Base-by-base conservation (phyloP, 2,888 invertebrate species). In the Dryomyza anilis region DNA sequence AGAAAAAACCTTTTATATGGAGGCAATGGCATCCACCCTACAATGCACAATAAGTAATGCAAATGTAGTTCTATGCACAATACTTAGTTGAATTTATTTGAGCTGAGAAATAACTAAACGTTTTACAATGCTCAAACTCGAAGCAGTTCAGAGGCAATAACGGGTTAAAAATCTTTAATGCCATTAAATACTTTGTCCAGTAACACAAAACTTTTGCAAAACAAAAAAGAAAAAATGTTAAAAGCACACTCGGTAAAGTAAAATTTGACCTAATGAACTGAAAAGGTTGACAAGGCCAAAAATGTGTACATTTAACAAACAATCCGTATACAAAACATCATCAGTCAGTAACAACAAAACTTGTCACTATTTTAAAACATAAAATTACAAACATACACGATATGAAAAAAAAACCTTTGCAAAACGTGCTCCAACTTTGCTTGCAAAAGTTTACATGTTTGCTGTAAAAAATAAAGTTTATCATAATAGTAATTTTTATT, bases 291-390 rank as follows among this genome's bases (percentile, higher is more conserved):
- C 68, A 71, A 71, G 68, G 71, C 69, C 69, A 71, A 60, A n/a
- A 66, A 66, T 52, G 53, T 55, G 61, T 52, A 27, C 29, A 27
- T 29, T 6, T 25, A 29, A 43, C 53, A 25, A 43, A 46, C 66
- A 76, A 76, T 76, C 74, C 72, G 76, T 71, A 73, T 72, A 73
- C 74, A 64, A 72, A 70, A 69, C 66, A 68, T 63, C 57, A 57
- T 23, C 52, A 57, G 46, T 19, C 33, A 36, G 59, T 70, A 66
- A 65, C n/a, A n/a, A n/a, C n/a, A n/a, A n/a, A n/a, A n/a, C n/a
- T n/a, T n/a, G n/a, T n/a, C n/a, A n/a, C n/a, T n/a, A n/a, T n/a
- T n/a, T n/a, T n/a, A n/a, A n/a, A n/a, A n/a, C n/a, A n/a, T n/a
- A n/a, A n/a, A n/a, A n/a, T n/a, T n/a, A n/a, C n/a, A n/a, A n/a